These are phyloP conservation scores for Microlaimidae sp. DNA, from an alignment of 2,888 invertebrate genomes.

Conservation along the genomic window DNA sequence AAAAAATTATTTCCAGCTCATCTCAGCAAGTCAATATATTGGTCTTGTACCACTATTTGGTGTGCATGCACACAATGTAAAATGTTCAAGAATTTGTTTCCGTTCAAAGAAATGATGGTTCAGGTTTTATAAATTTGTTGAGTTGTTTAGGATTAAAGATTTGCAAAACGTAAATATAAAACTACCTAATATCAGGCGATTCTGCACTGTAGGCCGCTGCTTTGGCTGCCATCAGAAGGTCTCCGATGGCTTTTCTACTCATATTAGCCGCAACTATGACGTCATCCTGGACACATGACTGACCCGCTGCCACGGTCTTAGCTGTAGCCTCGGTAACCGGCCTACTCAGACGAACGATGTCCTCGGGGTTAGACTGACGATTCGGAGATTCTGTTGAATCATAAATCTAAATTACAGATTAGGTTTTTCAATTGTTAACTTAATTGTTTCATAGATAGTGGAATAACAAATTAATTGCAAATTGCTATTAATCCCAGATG, in stretches of 20 bases:
- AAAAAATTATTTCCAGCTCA: too few species aligned
- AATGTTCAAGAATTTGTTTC: too few species aligned
- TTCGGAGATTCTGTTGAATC: conserved; percentile 47
- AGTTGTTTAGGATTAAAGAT: too few species aligned
- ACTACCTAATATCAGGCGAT: conserved; percentile 55
- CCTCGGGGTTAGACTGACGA: conserved; percentile 60
- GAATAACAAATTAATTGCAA: too few species aligned
- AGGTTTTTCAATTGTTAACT: too few species aligned
- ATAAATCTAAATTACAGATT: conserved; percentile 53
- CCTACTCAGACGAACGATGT: conserved; percentile 76
- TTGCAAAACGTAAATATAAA: conserved; percentile 52
- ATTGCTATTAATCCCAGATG: too few species aligned
- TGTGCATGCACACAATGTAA: too few species aligned
- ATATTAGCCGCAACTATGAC: conserved; percentile 87
- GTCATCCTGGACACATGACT: conserved; percentile 75
- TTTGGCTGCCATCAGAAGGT: conserved; percentile 73
- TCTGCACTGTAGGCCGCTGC: conserved; percentile 57
- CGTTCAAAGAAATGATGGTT: too few species aligned
- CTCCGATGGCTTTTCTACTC: conserved; percentile 79
- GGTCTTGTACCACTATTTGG: too few species aligned
- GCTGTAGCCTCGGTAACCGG: conserved; percentile 84
- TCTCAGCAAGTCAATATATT: too few species aligned
- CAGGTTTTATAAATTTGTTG: conserved; percentile 48
- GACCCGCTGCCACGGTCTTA: conserved; percentile 79
- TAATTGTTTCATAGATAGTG: too few species aligned